Evolutionary conservation across 1,140 invertebrate genomes (phyloP).

Genomic region (Argopecten irradians): DNA sequence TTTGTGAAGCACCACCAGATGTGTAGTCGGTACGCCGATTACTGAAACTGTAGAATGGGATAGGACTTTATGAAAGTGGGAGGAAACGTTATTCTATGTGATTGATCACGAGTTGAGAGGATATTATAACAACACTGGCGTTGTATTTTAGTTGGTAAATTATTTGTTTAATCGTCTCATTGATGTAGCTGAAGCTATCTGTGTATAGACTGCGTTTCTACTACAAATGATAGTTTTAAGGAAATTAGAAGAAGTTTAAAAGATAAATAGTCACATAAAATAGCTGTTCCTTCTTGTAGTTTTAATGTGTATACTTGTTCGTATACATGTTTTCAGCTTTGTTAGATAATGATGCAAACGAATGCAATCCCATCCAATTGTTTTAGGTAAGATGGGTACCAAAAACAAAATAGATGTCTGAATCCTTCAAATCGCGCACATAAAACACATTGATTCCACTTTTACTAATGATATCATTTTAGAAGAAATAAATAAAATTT

Average conservation of each 20-base stretch:
- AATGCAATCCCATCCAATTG: too few relatives aligned
- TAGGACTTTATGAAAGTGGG: neutral
- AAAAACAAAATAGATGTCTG: too few relatives aligned
- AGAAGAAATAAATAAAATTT: too few relatives aligned
- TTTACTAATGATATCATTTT: too few relatives aligned
- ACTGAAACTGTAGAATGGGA: neutral
- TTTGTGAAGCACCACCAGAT: neutral
- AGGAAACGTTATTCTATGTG: neutral
- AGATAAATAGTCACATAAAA: neutral
- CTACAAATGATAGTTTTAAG: neutral
- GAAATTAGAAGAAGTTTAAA: neutral
- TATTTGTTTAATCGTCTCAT: neutral
- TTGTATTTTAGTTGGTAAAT: neutral
- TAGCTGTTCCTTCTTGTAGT: neutral
- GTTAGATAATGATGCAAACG: neutral
- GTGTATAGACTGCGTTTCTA: neutral
- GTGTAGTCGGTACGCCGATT: neutral
- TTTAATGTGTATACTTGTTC: neutral
- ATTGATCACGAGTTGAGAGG: neutral
- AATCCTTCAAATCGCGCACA: too few relatives aligned
- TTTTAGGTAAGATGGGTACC: too few relatives aligned
- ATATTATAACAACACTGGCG: neutral
- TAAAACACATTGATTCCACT: too few relatives aligned
- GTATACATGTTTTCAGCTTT: neutral
- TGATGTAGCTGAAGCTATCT: neutral